These are phyloP conservation scores for Pegoplata infirma DNA, from an alignment of 2,888 invertebrate genomes.

Conservation along the genomic window DNA sequence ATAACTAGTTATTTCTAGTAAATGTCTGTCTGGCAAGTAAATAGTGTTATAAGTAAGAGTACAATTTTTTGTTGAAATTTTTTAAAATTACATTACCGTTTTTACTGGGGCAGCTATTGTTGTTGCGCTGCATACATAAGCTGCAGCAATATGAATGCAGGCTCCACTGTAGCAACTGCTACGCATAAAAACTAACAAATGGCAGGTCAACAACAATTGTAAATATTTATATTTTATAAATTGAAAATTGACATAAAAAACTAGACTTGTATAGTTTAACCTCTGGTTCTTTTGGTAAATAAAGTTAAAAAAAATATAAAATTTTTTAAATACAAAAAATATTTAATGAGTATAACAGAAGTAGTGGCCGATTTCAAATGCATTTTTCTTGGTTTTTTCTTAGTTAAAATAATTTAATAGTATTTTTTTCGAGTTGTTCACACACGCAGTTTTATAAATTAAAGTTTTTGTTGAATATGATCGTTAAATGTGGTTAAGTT, in stretches of 20 bases:
- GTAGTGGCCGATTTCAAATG: neutral
- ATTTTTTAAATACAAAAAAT: neutral
- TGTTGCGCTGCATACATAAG: no score
- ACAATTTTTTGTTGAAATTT: no score
- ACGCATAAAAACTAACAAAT: conserved; percentile 26
- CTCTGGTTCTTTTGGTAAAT: conserved; percentile 8
- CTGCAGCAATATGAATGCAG: neutral
- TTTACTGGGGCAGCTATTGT: no score
- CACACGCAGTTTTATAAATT: conserved; percentile 14
- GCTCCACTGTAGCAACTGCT: neutral
- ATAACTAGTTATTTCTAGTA: neutral
- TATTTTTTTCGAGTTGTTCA: conserved; percentile 3
- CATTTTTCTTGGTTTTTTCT: neutral
- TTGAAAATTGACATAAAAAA: neutral
- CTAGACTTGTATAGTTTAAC: conserved; percentile 6
- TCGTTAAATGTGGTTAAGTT: neutral
- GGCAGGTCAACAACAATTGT: conserved; percentile 21
- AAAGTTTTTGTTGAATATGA: neutral
- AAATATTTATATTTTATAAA: neutral
- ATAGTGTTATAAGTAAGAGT: neutral
- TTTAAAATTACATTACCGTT: no score
- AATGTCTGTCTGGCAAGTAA: neutral
- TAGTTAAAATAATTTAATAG: no score
- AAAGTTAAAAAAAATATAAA: no score
- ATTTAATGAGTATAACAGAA: neutral